A percentile compares a stretch with the other conserved stretches of the same genome.
phyloP scores from a whole-genome alignment of 2,113 vertebrate genomes.

The Polypterus bichir region DNA sequence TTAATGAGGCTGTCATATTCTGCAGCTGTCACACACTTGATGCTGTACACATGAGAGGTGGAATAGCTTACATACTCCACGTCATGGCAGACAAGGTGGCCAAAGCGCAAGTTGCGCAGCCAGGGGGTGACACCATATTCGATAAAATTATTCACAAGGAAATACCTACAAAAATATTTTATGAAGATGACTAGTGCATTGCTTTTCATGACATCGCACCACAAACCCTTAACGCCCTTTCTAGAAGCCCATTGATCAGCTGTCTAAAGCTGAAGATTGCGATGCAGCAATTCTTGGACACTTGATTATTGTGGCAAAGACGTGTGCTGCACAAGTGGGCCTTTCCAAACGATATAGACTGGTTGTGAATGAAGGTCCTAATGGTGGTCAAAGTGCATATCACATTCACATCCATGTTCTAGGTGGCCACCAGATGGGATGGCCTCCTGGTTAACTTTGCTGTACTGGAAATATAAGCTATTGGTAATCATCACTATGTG shows the following conservation, averaged over 20 bases:
- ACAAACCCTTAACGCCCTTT: constrained; percentile 61
- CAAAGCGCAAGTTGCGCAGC: constrained; percentile 56
- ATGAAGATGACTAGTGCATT: constrained; percentile 89
- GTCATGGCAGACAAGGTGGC: constrained; percentile 71
- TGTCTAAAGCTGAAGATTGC: constrained; percentile 51
- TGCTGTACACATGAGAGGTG: too few species aligned
- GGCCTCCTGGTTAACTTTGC: constrained; percentile 79
- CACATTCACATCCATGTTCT: constrained; percentile 81
- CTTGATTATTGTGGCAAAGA: constrained; percentile 83
- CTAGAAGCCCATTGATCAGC: constrained; percentile 55
- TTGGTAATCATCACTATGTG: too few species aligned
- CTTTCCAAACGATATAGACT: constrained; percentile 73
- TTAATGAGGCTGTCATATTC: too few species aligned
- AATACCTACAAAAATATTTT: constrained; percentile 66
- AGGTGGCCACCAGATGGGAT: constrained; percentile 74
- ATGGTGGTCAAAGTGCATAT: constrained; percentile 87
- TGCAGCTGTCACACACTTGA: too few species aligned
- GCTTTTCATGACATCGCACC: constrained; percentile 81
- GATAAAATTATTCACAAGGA: constrained; percentile 88
- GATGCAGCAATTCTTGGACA: constrained; percentile 79
- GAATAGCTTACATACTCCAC: too few species aligned
- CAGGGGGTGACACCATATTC: constrained; percentile 80
- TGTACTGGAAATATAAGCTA: background rate
- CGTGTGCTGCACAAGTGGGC: constrained; percentile 67
- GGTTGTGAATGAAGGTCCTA: constrained; percentile 75